Conservation (phyloP, 2,797 vertebrate species). For the Botia kubotai region DNA sequence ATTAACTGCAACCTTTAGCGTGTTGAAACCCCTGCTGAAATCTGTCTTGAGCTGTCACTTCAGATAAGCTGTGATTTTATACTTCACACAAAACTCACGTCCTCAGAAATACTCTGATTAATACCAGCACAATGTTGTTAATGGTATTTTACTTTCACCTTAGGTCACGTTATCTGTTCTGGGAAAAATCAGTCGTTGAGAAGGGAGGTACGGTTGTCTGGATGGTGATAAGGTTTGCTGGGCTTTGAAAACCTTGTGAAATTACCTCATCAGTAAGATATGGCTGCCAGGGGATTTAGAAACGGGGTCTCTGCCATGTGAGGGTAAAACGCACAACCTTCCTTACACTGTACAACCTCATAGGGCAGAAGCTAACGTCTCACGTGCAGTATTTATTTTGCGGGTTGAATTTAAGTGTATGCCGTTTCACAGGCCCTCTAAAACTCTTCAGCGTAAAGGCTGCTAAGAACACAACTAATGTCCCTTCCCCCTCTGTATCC, state of each 20-base stretch:
- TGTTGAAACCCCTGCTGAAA: constrained; percentile 19
- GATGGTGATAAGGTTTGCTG: constrained; percentile 33
- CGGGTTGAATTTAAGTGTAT: neutral
- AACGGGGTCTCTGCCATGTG: constrained; percentile 34
- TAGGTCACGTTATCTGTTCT: constrained; percentile 32
- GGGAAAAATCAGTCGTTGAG: constrained; percentile 17
- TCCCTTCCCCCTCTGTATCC: constrained; percentile 1
- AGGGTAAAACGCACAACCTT: constrained; percentile 30
- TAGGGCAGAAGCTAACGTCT: constrained; percentile 10
- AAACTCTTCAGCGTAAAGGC: neutral
- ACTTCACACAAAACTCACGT: neutral
- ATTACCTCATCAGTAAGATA: constrained; percentile 54
- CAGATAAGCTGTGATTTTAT: constrained; percentile 31
- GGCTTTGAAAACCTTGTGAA: constrained; percentile 31
- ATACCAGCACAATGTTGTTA: constrained; percentile 26
- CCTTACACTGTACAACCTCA: constrained; percentile 18
- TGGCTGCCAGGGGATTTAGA: constrained; percentile 31
- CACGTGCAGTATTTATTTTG: constrained; percentile 17
- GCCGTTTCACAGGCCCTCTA: constrained; percentile 7
- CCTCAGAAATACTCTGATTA: constrained; percentile 20
- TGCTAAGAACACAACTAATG: constrained; percentile 4
- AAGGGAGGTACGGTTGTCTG: constrained; percentile 25
- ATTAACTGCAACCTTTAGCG: constrained; percentile 16
- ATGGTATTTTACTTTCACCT: constrained; percentile 37
- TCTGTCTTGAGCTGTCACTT: constrained; percentile 13